These are phyloP conservation scores for Hippasteria phrygiana DNA, from an alignment of 53 echinoderm and acorn worm genomes.

Conservation along the genomic window DNA sequence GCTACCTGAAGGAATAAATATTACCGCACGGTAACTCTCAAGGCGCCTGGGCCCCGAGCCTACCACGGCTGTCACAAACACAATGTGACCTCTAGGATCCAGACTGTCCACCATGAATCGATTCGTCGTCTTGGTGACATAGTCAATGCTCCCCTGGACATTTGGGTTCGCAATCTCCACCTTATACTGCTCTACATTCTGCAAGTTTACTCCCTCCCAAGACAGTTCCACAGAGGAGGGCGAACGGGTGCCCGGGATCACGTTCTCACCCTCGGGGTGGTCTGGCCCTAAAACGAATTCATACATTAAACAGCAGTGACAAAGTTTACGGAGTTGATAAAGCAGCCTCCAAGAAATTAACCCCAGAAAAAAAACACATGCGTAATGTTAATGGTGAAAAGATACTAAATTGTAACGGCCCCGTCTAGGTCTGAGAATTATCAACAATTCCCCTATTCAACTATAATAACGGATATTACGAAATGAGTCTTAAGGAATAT, in stretches of 20 bases:
- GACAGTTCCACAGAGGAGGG: not conserved
- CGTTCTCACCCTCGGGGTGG: not conserved
- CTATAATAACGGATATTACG: no score
- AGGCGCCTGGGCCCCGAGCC: constrained; percentile 8
- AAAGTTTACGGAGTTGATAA: not conserved
- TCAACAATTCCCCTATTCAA: no score
- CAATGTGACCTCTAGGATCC: not conserved
- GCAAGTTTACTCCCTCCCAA: not conserved
- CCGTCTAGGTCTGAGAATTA: no score
- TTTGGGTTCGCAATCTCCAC: not conserved
- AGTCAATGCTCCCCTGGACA: not conserved
- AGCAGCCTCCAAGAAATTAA: no score
- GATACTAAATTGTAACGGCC: no score
- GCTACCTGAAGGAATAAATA: not conserved
- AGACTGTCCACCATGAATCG: not conserved
- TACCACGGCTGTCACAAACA: not conserved
- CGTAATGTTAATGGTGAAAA: no score
- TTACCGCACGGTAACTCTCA: not conserved
- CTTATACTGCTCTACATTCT: not conserved
- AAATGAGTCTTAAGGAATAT: no score
- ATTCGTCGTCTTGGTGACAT: constrained; percentile 25
- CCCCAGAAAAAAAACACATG: no score
- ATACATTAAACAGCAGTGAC: not conserved
- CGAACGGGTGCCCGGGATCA: not conserved
- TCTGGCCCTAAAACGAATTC: not conserved